phyloP scores from a whole-genome alignment of 2,113 vertebrate genomes.

The Paradisaea rubra region DNA sequence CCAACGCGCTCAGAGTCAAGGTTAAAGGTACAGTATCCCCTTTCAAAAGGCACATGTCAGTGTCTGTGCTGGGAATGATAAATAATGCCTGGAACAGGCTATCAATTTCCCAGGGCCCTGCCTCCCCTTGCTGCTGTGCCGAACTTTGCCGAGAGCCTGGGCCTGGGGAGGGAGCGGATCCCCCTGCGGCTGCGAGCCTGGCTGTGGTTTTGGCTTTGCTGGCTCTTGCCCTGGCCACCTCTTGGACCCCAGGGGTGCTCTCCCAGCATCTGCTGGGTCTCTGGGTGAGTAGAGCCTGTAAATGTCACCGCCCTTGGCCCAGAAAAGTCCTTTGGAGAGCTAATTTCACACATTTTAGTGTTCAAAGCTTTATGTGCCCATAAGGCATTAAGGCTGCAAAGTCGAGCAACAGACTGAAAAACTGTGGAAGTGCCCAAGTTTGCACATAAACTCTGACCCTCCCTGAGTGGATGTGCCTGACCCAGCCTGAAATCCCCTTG shows the following conservation, averaged over 20 bases:
- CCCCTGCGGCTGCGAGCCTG: not conserved
- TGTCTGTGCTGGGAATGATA: constrained; percentile 68
- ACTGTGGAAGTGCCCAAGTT: too few relatives aligned
- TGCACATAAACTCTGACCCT: fast-evolving
- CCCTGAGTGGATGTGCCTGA: not conserved
- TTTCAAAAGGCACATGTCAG: constrained; percentile 74
- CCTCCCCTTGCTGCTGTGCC: not conserved
- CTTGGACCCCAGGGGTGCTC: fast-evolving
- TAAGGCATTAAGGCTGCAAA: not conserved
- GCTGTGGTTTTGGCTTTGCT: fast-evolving
- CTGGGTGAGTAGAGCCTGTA: not conserved
- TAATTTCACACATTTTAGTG: fast-evolving
- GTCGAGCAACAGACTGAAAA: not conserved
- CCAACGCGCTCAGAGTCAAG: constrained; percentile 66
- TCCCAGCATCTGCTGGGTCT: not conserved
- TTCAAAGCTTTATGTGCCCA: fast-evolving
- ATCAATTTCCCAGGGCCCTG: constrained; percentile 52
- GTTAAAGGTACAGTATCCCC: constrained; percentile 75
- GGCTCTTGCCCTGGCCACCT: not conserved
- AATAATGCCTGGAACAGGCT: constrained; percentile 65
- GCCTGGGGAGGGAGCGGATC: not conserved
- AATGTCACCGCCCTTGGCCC: not conserved
- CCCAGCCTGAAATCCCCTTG: fast-evolving
- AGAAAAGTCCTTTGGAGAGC: fast-evolving
- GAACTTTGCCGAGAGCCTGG: not conserved